Evolutionary conservation across 2,113 vertebrate species (phyloP), one percentile per base, ranked within the genome.

Genomic region (Dicentrarchus labrax): DNA sequence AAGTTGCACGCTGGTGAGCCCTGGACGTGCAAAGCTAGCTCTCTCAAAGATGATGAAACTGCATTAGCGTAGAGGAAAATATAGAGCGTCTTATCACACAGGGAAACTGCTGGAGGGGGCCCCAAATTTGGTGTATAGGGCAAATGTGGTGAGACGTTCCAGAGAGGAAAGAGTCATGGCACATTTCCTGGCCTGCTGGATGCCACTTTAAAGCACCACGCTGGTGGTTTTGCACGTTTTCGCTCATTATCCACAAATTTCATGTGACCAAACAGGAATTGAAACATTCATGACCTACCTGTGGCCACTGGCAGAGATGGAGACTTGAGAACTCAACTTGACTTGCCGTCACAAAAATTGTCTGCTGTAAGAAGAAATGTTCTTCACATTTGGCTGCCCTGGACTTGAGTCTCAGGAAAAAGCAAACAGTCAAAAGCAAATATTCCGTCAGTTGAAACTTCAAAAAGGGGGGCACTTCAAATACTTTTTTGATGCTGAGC

Each of bases 61-160:
- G 39, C 62, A 61, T 82, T 24, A 62, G 36, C 77, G 12, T 48
- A 4, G 8, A 50, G n/a, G 47, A 43, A 59, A 41, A 38, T 13
- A 24, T 0, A 6, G 30, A 70, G 45, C 12, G 16, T 82, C 54
- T 82, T 9, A 54, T 76, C 66, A 19, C 54, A 53, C 16, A 16
- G 67, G 30, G 19, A 65, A n/a, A 54, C 64, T 12, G 54, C 41
- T 74, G 43, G 36, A 78, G 22, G 39, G 6, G 30, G 0, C 4
- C 5, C 3, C 22, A 71, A 17, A 15, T 51, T 16, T 76, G 66
- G 24, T 57, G 12, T 48, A 69, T 19, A 22, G 22, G 45, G 50
- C 8, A 19, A 69, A 69, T 69, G 30, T 74, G 69, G 71, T 41
- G 64, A 59, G 66, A 76, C 22, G 6, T 4, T 53, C 43, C 17